Base-by-base conservation (phyloP, 2,888 invertebrate species). In the Cephus sareptanus region DNA sequence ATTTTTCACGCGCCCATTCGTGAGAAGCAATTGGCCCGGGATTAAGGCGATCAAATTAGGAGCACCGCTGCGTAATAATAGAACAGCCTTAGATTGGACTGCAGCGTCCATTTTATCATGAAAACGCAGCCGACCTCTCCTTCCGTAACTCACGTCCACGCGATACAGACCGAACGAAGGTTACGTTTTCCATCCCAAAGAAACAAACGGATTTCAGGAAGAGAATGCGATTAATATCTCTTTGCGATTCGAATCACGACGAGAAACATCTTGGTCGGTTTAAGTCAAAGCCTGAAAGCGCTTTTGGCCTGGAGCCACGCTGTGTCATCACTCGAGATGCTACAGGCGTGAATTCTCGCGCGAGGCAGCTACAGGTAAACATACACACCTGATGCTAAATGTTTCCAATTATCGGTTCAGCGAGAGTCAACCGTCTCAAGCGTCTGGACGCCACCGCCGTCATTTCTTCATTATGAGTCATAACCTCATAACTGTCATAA, bases 341-440 rank as follows among this genome's bases (percentile, higher is more conserved):
- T 6, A 23, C 40, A 40, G 40, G 40, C 40, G 6, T 40, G 6
- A 40, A 34, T 34, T 34, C 82, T 85, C 80, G 84, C 80, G 84
- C 80, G 80, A 80, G 68, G 75, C 82, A 81, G 84, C 82, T 82
- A 85, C 87, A 87, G 87, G 86, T 87, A 86, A 84, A 85, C 85
- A 83, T 79, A 79, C 84, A 82, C 68, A 68, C 80, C 83, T 81
- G 83, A 76, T 69, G 81, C 79, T 83, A 82, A 86, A 81, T 80
- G 83, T 73, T 82, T 80, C 79, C 84, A 84, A 85, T 86, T 83
- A 85, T 82, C 81, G 85, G 75, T 75, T 31, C n/a, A 6, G 40
- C 23, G 4, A 69, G 13, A 69, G 69, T 13, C 31, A 15, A 35
- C 35, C 33, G 11, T 74, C 70, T 33, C 31, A 6, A 13, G 23